Conservation (phyloP, 2,888 invertebrate genomes). For the Dromius quadrimaculatus region DNA sequence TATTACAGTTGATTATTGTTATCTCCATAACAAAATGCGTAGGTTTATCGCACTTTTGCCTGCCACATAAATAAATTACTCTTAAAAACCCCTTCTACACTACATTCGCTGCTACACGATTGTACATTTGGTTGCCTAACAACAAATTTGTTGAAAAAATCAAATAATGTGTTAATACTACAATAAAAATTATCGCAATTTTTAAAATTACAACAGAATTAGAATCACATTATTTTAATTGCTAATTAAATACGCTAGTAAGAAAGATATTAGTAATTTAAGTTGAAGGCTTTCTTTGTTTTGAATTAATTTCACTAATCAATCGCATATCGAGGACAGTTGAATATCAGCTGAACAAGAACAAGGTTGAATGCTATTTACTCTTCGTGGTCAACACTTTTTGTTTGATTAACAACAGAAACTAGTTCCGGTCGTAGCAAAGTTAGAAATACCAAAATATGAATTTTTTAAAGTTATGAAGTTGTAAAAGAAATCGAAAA, state of each 20-base stretch:
- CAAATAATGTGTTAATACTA: background rate
- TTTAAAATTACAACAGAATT: background rate
- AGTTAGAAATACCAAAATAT: conserved; percentile 5
- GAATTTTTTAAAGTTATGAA: conserved; percentile 5
- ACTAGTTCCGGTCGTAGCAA: conserved; percentile 20
- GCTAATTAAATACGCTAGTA: background rate
- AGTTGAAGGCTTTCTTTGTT: conserved; percentile 43
- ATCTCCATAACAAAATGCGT: no score
- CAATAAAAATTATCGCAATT: background rate
- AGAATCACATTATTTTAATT: background rate
- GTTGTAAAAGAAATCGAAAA: conserved; percentile 1
- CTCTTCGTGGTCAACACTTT: conserved; percentile 47
- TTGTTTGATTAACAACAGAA: conserved; percentile 23
- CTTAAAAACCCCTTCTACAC: no score
- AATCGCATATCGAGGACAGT: conserved; percentile 42
- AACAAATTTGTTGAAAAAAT: background rate
- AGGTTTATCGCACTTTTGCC: no score
- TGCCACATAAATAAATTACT: no score
- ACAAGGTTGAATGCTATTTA: conserved; percentile 40
- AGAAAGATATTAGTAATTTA: background rate
- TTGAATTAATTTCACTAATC: conserved; percentile 29
- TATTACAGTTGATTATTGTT: no score
- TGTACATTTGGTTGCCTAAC: background rate
- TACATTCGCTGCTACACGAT: no score
- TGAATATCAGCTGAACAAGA: conserved; percentile 19